Base-by-base conservation (phyloP, 2,113 vertebrate species). In the Baryphthengus martii region DNA sequence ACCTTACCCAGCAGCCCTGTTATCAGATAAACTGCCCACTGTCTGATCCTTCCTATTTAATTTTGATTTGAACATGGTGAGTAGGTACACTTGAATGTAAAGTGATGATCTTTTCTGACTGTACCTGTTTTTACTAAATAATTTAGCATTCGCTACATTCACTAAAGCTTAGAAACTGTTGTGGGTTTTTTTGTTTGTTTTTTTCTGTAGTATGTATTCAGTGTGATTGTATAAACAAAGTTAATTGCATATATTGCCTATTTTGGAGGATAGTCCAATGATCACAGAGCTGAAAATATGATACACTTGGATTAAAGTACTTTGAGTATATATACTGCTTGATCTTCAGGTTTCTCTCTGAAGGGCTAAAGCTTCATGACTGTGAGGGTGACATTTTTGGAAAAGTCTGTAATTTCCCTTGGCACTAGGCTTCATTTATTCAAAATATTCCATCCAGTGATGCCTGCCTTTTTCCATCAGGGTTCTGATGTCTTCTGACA, bases 371-470 rank as follows among this genome's bases (percentile, higher is more conserved):
- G 40, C 65, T 93, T 91, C 71, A 58, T 71, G 71, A 59, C 56
- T 89, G 78, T 82, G 62, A 97, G 93, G 93, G 84, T 97, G 93
- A 97, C 95, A 96, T 96, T 96, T 79, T 75, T 90, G 66, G 45
- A 76, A 75, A 96, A 95, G 42, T 65, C 59, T 93, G 75, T 95
- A 93, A 97, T 97, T 97, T 97, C 97, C 97, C 97, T 93, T 84
- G 97, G 58, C 59, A 81, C 91, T 35, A 61, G 42, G 28, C 40
- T 95, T 96, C 85, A 93, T 96, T 97, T 95, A 11, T 58, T 95
- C 89, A 77, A 78, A 91, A 84, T 89, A 72, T 94, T 93, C 89
- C n/a, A 73, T 73, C n/a, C 10, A 6, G 35, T 79, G 61, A 88
- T 82, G 29, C 33, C 8, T 95, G 91, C 52, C 37, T 90, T 91